A percentile compares a stretch with the other conserved stretches of the same genome.
Evolutionary conservation across 2,113 vertebrate genomes (phyloP).

Genomic region (Lethenteron camtschaticum): DNA sequence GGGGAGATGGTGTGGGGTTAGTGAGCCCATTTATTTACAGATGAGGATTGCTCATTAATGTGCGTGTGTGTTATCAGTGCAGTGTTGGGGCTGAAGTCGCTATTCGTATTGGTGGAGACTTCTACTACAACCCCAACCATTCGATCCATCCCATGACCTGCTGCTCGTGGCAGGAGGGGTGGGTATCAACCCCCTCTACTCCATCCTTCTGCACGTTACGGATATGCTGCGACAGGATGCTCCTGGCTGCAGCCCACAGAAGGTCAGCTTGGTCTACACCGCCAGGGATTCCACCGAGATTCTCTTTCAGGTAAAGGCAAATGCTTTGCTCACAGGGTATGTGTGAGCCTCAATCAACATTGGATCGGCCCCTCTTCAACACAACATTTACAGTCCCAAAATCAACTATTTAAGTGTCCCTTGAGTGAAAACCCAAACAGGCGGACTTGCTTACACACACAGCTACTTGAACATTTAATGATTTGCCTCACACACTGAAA

Average conservation of each 20-base stretch:
- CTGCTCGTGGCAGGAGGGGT: slow-evolving; percentile 73
- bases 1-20: too few species aligned
- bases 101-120: slow-evolving; percentile 62
- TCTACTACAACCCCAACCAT: slow-evolving; percentile 60
- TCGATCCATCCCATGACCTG: slow-evolving; percentile 37
- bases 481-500: too few species aligned
- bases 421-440: too few species aligned
- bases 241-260: too few species aligned
- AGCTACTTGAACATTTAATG: too few species aligned
- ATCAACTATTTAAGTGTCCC: too few species aligned
- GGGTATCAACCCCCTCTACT: slow-evolving; percentile 81
- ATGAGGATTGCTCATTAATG: too few species aligned
- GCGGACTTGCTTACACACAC: too few species aligned
- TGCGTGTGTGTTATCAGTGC: slow-evolving; percentile 25
- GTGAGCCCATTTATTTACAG: too few species aligned
- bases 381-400: too few species aligned
- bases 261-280: slow-evolving; percentile 37
- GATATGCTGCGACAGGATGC: slow-evolving; percentile 30
- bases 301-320: slow-evolving; percentile 51
- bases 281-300: slow-evolving; percentile 48
- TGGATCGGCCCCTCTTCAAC: too few species aligned
- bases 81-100: slow-evolving; percentile 42
- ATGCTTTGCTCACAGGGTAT: not conserved
- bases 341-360: too few species aligned
- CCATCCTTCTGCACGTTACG: slow-evolving; percentile 50